phyloP scores from a whole-genome alignment of 2,797 vertebrate genomes.

The Enteromius trimaculatus region DNA sequence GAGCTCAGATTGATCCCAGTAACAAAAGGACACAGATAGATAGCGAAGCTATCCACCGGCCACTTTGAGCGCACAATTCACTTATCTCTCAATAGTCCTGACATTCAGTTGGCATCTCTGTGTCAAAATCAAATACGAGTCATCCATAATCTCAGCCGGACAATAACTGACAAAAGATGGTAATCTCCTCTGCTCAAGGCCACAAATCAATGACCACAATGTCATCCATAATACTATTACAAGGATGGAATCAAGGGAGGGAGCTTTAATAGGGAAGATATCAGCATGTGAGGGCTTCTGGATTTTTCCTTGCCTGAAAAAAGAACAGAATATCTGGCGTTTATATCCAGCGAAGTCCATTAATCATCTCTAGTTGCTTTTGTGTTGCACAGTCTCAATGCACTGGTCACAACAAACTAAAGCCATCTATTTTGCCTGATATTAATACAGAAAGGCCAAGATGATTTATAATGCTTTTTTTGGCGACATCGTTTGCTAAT shows the following conservation, averaged over 20 bases:
- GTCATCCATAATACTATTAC: constrained; percentile 53
- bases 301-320: constrained; percentile 32
- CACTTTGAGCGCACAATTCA: constrained; percentile 45
- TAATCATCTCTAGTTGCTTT: constrained; percentile 53
- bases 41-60: constrained; percentile 26
- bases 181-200: constrained; percentile 55
- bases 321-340: constrained; percentile 47
- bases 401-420: constrained; percentile 46
- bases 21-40: constrained; percentile 42
- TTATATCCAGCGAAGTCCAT: constrained; percentile 49
- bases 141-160: constrained; percentile 51
- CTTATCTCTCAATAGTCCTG: constrained; percentile 51
- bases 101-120: constrained; percentile 34
- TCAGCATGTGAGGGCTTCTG: constrained; percentile 26
- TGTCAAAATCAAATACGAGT: constrained; percentile 54
- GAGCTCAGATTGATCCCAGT: background rate
- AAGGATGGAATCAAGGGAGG: constrained; percentile 40
- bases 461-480: constrained; percentile 56
- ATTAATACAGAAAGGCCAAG: constrained; percentile 50
- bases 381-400: constrained; percentile 47
- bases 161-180: constrained; percentile 59
- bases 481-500: constrained; percentile 49
- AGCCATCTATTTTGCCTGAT: constrained; percentile 53
- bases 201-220: constrained; percentile 54
- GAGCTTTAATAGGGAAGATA: constrained; percentile 25